Conservation (phyloP, 1,140 invertebrate species). For the Nomia melanderi region DNA sequence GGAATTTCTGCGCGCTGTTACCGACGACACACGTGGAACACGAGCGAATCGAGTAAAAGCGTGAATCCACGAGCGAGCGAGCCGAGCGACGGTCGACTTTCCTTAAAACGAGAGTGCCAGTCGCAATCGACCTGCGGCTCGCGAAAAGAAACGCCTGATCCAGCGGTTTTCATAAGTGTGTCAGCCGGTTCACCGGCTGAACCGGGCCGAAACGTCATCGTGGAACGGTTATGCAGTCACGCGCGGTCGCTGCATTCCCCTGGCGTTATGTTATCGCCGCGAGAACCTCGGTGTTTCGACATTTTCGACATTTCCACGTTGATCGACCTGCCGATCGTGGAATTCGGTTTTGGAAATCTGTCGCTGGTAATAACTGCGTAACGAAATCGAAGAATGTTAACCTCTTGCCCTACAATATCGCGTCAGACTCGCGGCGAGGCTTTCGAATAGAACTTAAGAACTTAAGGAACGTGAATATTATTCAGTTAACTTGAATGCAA, state of each 20-base stretch:
- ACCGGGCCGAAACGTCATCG: conserved; percentile 9
- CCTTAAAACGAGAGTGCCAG: background rate
- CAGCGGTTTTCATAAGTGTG: conserved; percentile 49
- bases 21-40: background rate
- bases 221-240: conserved; percentile 20
- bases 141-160: conserved; percentile 41
- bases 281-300: background rate
- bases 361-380: no score
- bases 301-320: background rate
- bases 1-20: background rate
- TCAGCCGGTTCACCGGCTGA: conserved; percentile 25
- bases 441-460: no score
- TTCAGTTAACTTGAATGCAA: no score
- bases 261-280: background rate
- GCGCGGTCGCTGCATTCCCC: background rate
- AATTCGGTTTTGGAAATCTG: no score
- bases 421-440: no score
- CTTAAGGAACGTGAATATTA: no score
- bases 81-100: conserved; percentile 31
- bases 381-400: no score
- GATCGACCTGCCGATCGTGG: no score
- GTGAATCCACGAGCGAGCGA: conserved; percentile 18
- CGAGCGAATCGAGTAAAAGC: conserved; percentile 11
- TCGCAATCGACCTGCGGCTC: conserved; percentile 9
- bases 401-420: no score